A percentile compares a stretch with the other conserved stretches of the same genome.
Evolutionary conservation across 2,888 invertebrate species (phyloP).

Genomic region (Andrena haemorrhoa): DNA sequence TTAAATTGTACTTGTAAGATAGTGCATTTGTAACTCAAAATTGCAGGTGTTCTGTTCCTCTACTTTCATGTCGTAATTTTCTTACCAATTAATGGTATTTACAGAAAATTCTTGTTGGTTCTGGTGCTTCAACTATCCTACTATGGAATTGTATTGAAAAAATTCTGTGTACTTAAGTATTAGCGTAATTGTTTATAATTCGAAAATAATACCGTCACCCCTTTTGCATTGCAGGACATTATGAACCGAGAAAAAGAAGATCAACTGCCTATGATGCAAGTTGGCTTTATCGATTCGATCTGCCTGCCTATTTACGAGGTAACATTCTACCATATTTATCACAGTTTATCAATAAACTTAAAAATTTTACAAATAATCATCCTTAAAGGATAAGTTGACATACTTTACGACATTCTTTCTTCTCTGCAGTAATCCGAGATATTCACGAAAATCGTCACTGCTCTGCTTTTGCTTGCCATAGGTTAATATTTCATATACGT

Average conservation of each 20-base stretch:
- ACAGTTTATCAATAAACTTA: not conserved
- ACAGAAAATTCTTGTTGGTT: too few species aligned
- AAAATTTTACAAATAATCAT: not conserved
- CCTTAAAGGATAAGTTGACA: not conserved
- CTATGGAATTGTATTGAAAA: too few species aligned
- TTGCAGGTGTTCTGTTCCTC: too few species aligned
- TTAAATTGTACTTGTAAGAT: too few species aligned
- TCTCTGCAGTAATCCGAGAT: too few species aligned
- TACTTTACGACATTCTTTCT: not conserved
- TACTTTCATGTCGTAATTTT: too few species aligned
- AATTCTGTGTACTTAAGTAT: not conserved
- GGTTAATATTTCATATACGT: too few species aligned
- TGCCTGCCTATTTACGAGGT: slow-evolving; percentile 98
- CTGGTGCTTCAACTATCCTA: too few species aligned
- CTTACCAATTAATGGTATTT: too few species aligned
- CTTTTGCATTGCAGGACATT: slow-evolving; percentile 89
- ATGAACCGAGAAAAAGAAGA: slow-evolving; percentile 98
- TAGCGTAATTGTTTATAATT: not conserved
- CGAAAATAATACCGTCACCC: slow-evolving; percentile 7
- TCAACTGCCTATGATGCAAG: slow-evolving; percentile 97
- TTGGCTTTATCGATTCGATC: slow-evolving; percentile 97
- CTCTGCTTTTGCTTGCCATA: too few species aligned
- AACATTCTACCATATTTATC: slow-evolving; percentile 71
- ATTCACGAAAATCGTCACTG: too few species aligned
- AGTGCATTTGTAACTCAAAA: too few species aligned